phyloP scores from a whole-genome alignment of 2,797 vertebrate species.

The Phyllotis vaccarum region DNA sequence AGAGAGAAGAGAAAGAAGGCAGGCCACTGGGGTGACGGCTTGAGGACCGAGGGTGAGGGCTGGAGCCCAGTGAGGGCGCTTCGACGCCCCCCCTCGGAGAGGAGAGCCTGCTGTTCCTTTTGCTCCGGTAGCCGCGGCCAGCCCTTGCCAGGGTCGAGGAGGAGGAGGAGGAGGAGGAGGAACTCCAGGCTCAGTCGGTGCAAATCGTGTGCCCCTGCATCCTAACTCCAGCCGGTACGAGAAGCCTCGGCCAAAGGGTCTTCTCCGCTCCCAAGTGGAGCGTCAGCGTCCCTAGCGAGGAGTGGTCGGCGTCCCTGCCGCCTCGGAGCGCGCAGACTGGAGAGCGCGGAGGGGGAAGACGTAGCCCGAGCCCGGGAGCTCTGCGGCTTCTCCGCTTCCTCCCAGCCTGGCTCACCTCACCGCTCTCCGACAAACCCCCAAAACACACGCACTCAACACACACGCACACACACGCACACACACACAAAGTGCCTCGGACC shows the following conservation, averaged over 20 bases:
- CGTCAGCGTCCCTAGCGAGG: constrained; percentile 25
- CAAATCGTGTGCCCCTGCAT: constrained; percentile 63
- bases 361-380: constrained; percentile 61
- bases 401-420: constrained; percentile 51
- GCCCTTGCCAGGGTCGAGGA: constrained; percentile 69
- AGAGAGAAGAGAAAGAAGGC: constrained; percentile 45
- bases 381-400: constrained; percentile 71
- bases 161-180: constrained; percentile 69
- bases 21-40: constrained; percentile 57
- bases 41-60: constrained; percentile 60
- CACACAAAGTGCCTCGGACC: constrained; percentile 82
- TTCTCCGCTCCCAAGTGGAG: constrained; percentile 46
- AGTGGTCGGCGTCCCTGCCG: constrained; percentile 41
- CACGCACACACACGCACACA: constrained; percentile 5
- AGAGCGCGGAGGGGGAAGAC: constrained; percentile 67
- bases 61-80: constrained; percentile 68
- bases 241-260: constrained; percentile 53
- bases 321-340: constrained; percentile 56
- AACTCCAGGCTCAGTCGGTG: constrained; percentile 73
- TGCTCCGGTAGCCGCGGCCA: constrained; percentile 62
- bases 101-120: constrained; percentile 74
- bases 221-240: constrained; percentile 61
- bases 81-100: constrained; percentile 75
- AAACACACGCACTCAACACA: constrained; percentile 30
- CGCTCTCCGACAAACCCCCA: constrained; percentile 75